phyloP scores from a whole-genome alignment of 2,888 invertebrate species.

The Anarsia innoxiella region DNA sequence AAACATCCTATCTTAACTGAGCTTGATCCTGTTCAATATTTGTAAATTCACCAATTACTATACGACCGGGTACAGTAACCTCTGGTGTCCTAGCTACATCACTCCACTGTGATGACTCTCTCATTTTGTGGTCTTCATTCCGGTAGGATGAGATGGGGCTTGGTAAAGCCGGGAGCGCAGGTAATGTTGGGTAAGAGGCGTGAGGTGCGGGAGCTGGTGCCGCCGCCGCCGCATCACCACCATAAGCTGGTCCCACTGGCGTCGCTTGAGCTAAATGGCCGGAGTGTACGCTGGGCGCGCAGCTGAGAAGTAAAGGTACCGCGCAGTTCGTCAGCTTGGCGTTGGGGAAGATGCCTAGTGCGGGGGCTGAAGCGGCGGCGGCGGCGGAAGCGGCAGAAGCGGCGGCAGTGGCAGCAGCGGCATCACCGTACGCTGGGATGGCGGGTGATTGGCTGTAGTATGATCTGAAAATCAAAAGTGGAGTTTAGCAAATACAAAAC shows the following conservation, averaged over 20 bases:
- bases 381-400: not conserved
- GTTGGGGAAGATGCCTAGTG: slow-evolving; percentile 26
- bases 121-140: not conserved
- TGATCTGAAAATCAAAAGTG: slow-evolving; percentile 8
- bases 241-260: slow-evolving; percentile 22
- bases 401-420: not conserved
- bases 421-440: not conserved
- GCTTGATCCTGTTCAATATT: no score
- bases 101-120: no score
- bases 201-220: no score
- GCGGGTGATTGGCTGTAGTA: slow-evolving; percentile 12
- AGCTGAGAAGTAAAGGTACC: slow-evolving; percentile 31
- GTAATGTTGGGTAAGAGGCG: slow-evolving; percentile 4
- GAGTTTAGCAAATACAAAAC: no score
- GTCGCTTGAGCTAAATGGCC: slow-evolving; percentile 26
- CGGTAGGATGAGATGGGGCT: slow-evolving; percentile 4
- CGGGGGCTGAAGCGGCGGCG: slow-evolving; percentile 13
- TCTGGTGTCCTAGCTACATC: no score
- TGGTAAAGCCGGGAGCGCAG: not conserved
- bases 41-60: no score
- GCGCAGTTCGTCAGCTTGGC: slow-evolving; percentile 25
- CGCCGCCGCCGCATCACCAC: slow-evolving; percentile 1
- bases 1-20: no score
- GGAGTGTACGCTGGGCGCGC: slow-evolving; percentile 27
- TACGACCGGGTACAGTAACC: no score